Conservation (phyloP, 2,113 vertebrate species). For the Polypterus bichir region DNA sequence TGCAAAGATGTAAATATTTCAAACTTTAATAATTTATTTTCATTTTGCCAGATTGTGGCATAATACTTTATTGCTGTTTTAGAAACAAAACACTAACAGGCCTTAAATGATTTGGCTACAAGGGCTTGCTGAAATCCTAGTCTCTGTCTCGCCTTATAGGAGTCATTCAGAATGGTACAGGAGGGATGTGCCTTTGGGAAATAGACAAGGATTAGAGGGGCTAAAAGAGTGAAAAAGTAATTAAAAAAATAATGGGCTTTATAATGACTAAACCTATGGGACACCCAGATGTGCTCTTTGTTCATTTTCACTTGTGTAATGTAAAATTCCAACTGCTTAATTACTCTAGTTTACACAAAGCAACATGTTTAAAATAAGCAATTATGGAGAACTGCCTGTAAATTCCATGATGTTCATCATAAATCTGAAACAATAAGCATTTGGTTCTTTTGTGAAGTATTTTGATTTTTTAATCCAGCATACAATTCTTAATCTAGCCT, state of each 20-base stretch:
- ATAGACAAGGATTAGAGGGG: slow-evolving; percentile 65
- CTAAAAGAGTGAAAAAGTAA: slow-evolving; percentile 73
- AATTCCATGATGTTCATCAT: slow-evolving; percentile 31
- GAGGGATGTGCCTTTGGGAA: slow-evolving; percentile 59
- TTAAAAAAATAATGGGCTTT: slow-evolving; percentile 79
- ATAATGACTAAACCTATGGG: slow-evolving; percentile 74
- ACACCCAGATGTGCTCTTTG: slow-evolving; percentile 72
- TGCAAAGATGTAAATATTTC: too few species aligned
- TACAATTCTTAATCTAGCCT: not conserved
- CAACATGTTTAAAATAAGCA: slow-evolving; percentile 64
- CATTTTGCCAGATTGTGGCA: too few species aligned
- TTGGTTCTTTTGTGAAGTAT: not conserved
- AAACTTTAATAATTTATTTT: too few species aligned
- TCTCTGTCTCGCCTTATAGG: slow-evolving; percentile 60
- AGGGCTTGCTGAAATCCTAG: slow-evolving; percentile 34
- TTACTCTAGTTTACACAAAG: slow-evolving; percentile 66
- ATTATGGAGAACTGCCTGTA: slow-evolving; percentile 51
- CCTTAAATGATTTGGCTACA: slow-evolving; percentile 27
- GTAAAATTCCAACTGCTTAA: slow-evolving; percentile 73
- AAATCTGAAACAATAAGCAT: slow-evolving; percentile 16
- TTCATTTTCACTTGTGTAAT: slow-evolving; percentile 74
- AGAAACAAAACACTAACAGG: not conserved
- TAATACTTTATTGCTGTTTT: too few species aligned
- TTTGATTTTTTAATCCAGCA: not conserved
- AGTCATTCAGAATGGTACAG: slow-evolving; percentile 55